Evolutionary conservation across 2,113 vertebrate species (phyloP).

Genomic region (Pachycephala philippinensis): DNA sequence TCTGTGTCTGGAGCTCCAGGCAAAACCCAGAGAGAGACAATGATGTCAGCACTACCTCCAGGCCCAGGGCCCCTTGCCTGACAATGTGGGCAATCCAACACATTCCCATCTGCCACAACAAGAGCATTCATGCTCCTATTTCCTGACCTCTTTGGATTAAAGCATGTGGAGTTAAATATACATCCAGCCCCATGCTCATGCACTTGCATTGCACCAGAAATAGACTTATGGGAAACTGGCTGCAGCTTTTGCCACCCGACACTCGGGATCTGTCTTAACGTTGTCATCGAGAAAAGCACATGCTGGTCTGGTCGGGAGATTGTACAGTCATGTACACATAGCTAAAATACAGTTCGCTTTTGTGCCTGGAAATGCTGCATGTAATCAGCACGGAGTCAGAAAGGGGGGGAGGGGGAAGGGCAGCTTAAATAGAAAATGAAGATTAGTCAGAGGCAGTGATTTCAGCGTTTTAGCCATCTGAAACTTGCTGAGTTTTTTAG

Average conservation of each 20-base stretch:
- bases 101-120: constrained; percentile 77
- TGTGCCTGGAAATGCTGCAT: not conserved
- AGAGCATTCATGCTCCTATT: constrained; percentile 71
- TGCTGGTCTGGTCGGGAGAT: not conserved
- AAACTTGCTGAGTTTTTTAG: not conserved
- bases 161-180: constrained; percentile 68
- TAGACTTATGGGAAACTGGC: constrained; percentile 58
- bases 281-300: constrained; percentile 4
- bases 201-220: constrained; percentile 51
- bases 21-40: constrained; percentile 60
- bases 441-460: constrained; percentile 26
- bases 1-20: constrained; percentile 68
- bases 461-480: not conserved
- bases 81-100: constrained; percentile 76
- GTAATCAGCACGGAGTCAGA: not conserved
- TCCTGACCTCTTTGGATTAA: constrained; percentile 69
- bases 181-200: constrained; percentile 23
- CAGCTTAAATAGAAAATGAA: not conserved
- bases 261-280: constrained; percentile 1
- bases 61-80: constrained; percentile 71
- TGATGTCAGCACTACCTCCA: constrained; percentile 83
- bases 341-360: not conserved
- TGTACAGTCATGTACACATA: not conserved
- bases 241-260: constrained; percentile 53
- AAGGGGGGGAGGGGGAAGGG: not conserved